A percentile compares a stretch with the other conserved stretches of the same genome.
phyloP scores from a whole-genome alignment of 2,888 invertebrate species.

The Cerceris rybyensis region DNA sequence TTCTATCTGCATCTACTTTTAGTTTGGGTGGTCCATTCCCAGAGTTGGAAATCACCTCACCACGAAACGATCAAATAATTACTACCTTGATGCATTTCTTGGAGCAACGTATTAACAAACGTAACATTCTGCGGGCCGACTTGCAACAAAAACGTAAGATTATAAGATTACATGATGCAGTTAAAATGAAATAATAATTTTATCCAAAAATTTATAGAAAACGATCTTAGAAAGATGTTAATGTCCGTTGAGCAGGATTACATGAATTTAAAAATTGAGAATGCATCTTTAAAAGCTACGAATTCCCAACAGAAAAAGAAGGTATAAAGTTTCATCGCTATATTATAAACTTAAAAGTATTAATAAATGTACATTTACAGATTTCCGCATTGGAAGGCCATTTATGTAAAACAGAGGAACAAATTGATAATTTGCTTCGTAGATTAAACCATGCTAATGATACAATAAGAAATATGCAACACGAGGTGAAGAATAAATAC shows the following conservation, averaged over 20 bases:
- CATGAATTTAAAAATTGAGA: constrained; percentile 86
- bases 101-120: constrained; percentile 86
- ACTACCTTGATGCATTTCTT: constrained; percentile 87
- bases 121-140: constrained; percentile 86
- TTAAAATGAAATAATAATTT: background rate
- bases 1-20: constrained; percentile 25
- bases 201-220: constrained; percentile 66
- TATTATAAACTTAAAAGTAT: constrained; percentile 5
- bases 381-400: constrained; percentile 85
- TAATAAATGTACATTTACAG: constrained; percentile 37
- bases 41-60: constrained; percentile 86
- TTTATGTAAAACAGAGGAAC: constrained; percentile 86
- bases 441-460: constrained; percentile 87
- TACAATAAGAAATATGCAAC: constrained; percentile 85
- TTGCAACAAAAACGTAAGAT: constrained; percentile 85
- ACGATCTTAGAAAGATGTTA: constrained; percentile 84
- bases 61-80: constrained; percentile 86
- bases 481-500: constrained; percentile 80
- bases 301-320: constrained; percentile 87
- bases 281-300: constrained; percentile 86
- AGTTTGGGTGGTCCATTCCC: constrained; percentile 90
- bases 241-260: constrained; percentile 89
- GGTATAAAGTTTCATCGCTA: constrained; percentile 68
- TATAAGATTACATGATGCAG: background rate
- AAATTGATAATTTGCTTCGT: constrained; percentile 85